A percentile compares a stretch with the other conserved stretches of the same genome.
Evolutionary conservation across 2,113 vertebrate species (phyloP).

Genomic region (Oophaga pumilio): DNA sequence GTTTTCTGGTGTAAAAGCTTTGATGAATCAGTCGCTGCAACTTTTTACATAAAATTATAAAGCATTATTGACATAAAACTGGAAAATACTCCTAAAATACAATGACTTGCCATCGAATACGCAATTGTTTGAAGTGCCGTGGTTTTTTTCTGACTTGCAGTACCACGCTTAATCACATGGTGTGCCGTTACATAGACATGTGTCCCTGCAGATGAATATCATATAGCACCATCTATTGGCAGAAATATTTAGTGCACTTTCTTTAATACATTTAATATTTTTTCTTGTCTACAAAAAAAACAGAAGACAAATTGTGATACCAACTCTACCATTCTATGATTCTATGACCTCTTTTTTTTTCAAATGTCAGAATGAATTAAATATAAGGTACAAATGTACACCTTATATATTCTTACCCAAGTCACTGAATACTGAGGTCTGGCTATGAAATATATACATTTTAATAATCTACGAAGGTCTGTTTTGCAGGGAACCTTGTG

Average conservation of each 20-base stretch:
- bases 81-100: no score
- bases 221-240: not conserved
- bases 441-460: not conserved
- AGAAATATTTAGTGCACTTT: not conserved
- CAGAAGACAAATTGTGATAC: not conserved
- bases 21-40: no score
- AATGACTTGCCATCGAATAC: not conserved
- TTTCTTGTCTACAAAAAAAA: not conserved
- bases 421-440: not conserved
- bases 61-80: no score
- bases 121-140: no score
- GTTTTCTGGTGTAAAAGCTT: no score
- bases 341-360: not conserved
- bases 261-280: not conserved
- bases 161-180: not conserved
- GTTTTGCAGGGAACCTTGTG: not conserved
- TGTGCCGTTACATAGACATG: not conserved
- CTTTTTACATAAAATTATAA: no score
- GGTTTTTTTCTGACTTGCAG: not conserved
- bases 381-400: not conserved
- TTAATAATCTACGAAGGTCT: not conserved
- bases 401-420: no score
- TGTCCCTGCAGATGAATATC: not conserved
- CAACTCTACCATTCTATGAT: no score
- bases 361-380: not conserved